Evolutionary conservation across 2,113 vertebrate genomes (phyloP), one percentile per base, ranked within the genome.

Genomic region (Xerus inauris): DNA sequence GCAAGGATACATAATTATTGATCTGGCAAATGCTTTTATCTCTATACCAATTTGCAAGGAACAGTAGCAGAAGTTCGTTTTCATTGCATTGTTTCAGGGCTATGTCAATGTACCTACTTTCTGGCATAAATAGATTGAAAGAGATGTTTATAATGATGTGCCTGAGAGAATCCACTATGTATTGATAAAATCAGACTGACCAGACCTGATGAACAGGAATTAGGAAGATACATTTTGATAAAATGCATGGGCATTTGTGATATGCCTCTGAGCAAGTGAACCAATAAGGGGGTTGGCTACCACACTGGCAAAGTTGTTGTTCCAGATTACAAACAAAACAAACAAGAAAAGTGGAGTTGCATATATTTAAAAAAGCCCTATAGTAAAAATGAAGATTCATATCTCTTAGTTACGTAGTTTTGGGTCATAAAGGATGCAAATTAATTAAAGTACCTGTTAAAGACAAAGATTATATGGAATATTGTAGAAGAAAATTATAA

Each of bases 11-110:
- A 54, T 87, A 90, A 62, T 75, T 87, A 94, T 75, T 91, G 59
- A 91, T 88, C 38, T 93, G 67, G 49, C 82, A 91, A 91, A 90
- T 75, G 47, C 32, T 96, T 96, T 87, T 96, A 71, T 94, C 42
- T 94, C 47, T 88, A 57, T 59, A 87, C 65, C 80, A 92, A 64
- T 91, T 90, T 91, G 13, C 30, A 85, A 89, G 80, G 32, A 83
- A 11, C 30, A 96, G 20, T 59, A 77, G 35, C 49, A 96, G 45
- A 30, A 85, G 47, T 79, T 96, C 67, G 83, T 80, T 95, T 95
- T 72, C 75, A 77, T 40, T 77, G 42, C 54, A 62, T 38, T 89
- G 40, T 94, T 59, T 94, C 26, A 87, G 51, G 26, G 10, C 30
- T 67, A 59, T 80, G 22, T 81, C 45, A 76, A 12, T 77, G 62